Base-by-base conservation (phyloP, 2,888 invertebrate species). In the Serrognathus titanus region DNA sequence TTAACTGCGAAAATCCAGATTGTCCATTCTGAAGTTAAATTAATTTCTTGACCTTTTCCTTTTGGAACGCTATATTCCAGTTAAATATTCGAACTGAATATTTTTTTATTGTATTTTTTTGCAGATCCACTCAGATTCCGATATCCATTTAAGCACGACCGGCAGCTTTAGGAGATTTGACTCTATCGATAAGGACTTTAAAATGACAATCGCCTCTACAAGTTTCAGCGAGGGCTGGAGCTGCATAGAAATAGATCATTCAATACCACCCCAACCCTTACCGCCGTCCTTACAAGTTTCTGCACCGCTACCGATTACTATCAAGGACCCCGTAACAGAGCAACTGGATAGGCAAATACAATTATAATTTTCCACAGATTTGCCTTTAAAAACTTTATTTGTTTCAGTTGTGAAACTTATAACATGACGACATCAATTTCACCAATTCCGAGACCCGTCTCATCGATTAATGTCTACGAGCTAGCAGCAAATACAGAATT, bases 111-210 rank as follows among this genome's bases (percentile, higher is more conserved):
- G 2, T 4, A 31, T 13, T 13, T 24, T 35, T n/a, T 72, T 72
- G 10, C 71, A 86, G 85, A 82, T 85, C 37, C 82, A 83, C 65
- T 85, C 85, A 1, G 85, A 86, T 58, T 85, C 85, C 2, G 86
- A 86, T 68, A 81, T 85, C 58, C 78, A 83, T 59, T 74, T 85
- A 52, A 84, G 84, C 66, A 80, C 81, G 37, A 82, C 82, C 48
- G 86, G 86, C 47, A 85, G 83, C 65, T 86, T 86, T 71, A 84
- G 85, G 66, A 79, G 85, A 40, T 86, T 86, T 69, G 86, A 86
- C 65, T 82, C 83, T 10, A 81, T 85, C 37, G 85, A 85, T 66
- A 79, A 80, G 57, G 85, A 84, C 68, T 77, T 79, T 57, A 78
- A 78, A 59, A 78, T 80, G 64, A 75, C 79, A 7, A 72, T 80